Conservation (phyloP, 2,113 vertebrate genomes). For the Donacobius atricapilla region DNA sequence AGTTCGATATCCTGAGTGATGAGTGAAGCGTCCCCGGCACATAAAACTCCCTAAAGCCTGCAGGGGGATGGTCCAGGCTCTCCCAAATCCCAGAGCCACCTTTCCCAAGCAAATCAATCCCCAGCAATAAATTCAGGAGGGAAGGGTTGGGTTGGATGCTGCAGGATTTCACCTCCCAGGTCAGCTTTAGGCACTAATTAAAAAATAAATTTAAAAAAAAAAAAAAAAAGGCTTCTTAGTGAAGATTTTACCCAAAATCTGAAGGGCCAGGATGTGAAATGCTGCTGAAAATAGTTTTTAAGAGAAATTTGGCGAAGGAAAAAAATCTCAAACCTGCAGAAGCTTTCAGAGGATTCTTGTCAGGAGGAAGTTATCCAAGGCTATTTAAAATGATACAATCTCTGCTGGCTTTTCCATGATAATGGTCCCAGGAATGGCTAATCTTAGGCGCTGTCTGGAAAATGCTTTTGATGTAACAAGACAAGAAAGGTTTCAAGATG, state of each 20-base stretch:
- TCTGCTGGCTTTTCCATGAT: slow-evolving; percentile 31
- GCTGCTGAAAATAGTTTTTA: not conserved
- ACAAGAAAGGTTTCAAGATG: not conserved
- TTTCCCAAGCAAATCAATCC: not conserved
- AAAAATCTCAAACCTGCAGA: not conserved
- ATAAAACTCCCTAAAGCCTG: not conserved
- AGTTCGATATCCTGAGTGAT: not conserved
- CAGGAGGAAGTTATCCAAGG: not conserved
- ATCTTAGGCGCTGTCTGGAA: not conserved
- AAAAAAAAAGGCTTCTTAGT: not conserved
- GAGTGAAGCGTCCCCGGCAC: not conserved
- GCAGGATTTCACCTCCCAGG: not conserved
- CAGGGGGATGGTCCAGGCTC: not conserved
- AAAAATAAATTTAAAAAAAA: not conserved
- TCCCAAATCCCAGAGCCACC: not conserved
- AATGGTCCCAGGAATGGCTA: slow-evolving; percentile 8
- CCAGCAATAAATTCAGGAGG: not conserved
- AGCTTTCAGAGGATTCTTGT: not conserved
- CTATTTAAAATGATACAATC: not conserved
- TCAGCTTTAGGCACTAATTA: not conserved
- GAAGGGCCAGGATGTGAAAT: not conserved
- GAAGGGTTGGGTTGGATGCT: not conserved
- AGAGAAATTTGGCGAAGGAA: not conserved
- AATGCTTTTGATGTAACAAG: not conserved
- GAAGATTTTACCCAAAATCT: slow-evolving; percentile 15